phyloP scores from a whole-genome alignment of 2,888 invertebrate genomes.

The Meteorus cinctellus region DNA sequence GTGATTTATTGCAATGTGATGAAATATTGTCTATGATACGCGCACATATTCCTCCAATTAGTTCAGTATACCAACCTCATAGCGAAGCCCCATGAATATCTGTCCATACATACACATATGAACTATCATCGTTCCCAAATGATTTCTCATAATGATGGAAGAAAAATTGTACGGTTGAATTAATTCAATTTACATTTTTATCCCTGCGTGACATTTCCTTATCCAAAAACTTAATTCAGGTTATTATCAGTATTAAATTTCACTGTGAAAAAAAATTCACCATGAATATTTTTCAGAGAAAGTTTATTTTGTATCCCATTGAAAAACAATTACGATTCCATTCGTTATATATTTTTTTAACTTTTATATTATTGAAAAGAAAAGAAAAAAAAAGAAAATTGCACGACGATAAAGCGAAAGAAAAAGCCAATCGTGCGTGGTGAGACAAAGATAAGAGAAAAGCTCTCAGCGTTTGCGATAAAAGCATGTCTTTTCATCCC shows the following conservation, averaged over 20 bases:
- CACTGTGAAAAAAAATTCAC: not conserved
- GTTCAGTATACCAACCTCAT: constrained; percentile 13
- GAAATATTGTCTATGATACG: constrained; percentile 31
- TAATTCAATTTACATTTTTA: not conserved
- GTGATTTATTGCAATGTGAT: constrained; percentile 28
- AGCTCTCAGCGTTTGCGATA: constrained; percentile 36
- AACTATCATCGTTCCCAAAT: not conserved
- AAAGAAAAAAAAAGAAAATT: not conserved
- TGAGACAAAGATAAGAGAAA: constrained; percentile 34
- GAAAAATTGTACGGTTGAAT: not conserved
- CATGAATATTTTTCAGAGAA: not conserved
- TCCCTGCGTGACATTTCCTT: not conserved
- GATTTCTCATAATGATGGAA: not conserved
- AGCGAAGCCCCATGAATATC: not conserved
- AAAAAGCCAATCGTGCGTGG: constrained; percentile 41
- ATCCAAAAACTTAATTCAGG: not conserved
- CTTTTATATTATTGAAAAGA: not conserved
- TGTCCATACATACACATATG: not conserved
- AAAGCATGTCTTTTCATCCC: constrained; percentile 30
- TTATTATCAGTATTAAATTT: not conserved
- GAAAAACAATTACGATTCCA: not conserved
- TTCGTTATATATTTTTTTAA: not conserved
- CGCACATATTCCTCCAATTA: constrained; percentile 1
- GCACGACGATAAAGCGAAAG: not conserved
- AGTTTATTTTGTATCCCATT: not conserved